Evolutionary conservation across 2,113 vertebrate species (phyloP).

Genomic region (Tyrannus savana): DNA sequence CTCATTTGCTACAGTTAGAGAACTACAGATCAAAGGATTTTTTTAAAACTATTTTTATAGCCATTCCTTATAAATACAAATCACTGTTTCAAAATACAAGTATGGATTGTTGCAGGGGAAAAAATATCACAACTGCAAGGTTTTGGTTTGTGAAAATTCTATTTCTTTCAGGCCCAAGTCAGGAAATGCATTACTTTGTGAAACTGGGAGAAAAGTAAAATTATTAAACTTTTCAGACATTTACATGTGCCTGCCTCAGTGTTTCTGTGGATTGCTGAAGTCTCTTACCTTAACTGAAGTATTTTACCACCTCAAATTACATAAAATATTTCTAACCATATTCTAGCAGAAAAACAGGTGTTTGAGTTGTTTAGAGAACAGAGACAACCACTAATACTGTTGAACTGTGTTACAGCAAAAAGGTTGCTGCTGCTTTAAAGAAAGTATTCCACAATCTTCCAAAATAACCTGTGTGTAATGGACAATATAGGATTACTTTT

Average conservation of each 20-base stretch:
- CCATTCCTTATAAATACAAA: not conserved
- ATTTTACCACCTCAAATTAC: not conserved
- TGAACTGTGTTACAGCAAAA: not conserved
- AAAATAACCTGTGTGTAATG: slow-evolving; percentile 34
- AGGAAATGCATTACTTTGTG: not conserved
- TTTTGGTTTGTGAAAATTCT: not conserved
- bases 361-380: not conserved
- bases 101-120: not conserved
- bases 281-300: not conserved
- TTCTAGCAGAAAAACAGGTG: not conserved
- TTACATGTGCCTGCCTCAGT: not conserved
- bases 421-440: slow-evolving; percentile 22
- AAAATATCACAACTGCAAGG: not conserved
- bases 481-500: slow-evolving; percentile 51
- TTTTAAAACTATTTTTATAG: not conserved
- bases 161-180: not conserved
- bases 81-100: not conserved
- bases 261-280: not conserved
- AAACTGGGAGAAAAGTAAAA: not conserved
- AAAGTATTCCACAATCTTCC: not conserved
- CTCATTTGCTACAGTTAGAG: not conserved
- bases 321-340: not conserved
- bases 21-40: not conserved
- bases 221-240: not conserved
- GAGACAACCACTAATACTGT: not conserved